These are phyloP conservation scores for Diachrysia chrysitis DNA, from an alignment of 2,888 invertebrate genomes.

Conservation along the genomic window DNA sequence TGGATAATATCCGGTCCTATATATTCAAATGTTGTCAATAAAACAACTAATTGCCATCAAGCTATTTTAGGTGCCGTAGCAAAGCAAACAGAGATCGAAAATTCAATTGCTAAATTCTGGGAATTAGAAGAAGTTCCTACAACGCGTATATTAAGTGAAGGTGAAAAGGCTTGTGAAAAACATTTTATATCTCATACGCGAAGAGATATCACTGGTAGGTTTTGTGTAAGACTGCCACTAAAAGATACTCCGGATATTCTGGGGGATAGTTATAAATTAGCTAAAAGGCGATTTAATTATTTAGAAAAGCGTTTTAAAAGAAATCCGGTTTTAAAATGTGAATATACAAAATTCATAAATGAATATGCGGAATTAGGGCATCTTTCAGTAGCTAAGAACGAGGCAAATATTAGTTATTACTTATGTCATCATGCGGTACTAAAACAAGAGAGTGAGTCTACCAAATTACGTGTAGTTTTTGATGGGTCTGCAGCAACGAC, in stretches of 20 bases:
- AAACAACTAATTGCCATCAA: slow-evolving; percentile 31
- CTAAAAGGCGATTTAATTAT: slow-evolving; percentile 46
- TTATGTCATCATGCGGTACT: slow-evolving; percentile 70
- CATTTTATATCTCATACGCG: slow-evolving; percentile 44
- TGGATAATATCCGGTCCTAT: slow-evolving; percentile 58
- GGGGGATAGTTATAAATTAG: slow-evolving; percentile 46
- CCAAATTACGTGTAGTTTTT: slow-evolving; percentile 51
- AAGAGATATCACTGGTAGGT: slow-evolving; percentile 34
- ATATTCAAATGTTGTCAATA: neutral
- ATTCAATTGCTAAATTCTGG: slow-evolving; percentile 46
- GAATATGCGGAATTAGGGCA: slow-evolving; percentile 50
- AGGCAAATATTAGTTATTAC: slow-evolving; percentile 52
- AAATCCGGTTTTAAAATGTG: slow-evolving; percentile 27
- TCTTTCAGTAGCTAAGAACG: slow-evolving; percentile 18
- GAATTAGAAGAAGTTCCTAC: slow-evolving; percentile 51
- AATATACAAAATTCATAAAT: slow-evolving; percentile 46
- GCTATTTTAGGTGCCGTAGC: neutral
- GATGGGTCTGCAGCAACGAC: slow-evolving; percentile 46
- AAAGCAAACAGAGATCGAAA: slow-evolving; percentile 17
- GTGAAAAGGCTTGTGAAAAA: slow-evolving; percentile 45
- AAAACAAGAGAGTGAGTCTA: slow-evolving; percentile 49
- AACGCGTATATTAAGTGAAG: slow-evolving; percentile 26
- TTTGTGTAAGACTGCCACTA: slow-evolving; percentile 40
- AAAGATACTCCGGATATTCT: slow-evolving; percentile 29
- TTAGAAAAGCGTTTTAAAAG: slow-evolving; percentile 45